A percentile compares a stretch with the other conserved stretches of the same genome.
phyloP scores from a whole-genome alignment of 2,888 invertebrate species.

The Drosophila meridionalis region DNA sequence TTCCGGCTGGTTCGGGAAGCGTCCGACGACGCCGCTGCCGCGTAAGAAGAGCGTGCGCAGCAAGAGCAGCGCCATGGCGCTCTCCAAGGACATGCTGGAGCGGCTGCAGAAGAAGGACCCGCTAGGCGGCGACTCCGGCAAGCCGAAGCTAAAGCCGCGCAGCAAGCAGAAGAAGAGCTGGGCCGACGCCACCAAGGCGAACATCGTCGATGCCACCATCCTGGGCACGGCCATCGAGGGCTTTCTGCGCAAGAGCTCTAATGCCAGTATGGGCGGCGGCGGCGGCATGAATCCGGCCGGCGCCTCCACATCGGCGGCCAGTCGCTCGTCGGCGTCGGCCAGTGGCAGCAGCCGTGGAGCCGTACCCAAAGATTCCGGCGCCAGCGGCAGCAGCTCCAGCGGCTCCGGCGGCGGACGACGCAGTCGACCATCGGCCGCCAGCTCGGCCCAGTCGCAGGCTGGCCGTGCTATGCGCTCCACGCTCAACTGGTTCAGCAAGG shows the following conservation, averaged over 20 bases:
- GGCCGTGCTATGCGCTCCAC: slow-evolving; percentile 82
- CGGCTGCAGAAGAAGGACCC: slow-evolving; percentile 86
- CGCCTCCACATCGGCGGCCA: slow-evolving; percentile 45
- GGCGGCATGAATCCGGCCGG: slow-evolving; percentile 41
- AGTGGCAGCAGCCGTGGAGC: slow-evolving; percentile 51
- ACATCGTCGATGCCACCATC: slow-evolving; percentile 92
- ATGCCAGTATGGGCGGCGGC: slow-evolving; percentile 79
- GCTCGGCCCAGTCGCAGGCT: slow-evolving; percentile 73
- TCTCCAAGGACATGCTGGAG: slow-evolving; percentile 88
- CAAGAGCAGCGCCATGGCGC: slow-evolving; percentile 85
- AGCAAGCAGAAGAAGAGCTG: slow-evolving; percentile 83
- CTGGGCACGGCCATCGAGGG: slow-evolving; percentile 94
- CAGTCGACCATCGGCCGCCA: slow-evolving; percentile 69
- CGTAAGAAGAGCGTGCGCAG: slow-evolving; percentile 87
- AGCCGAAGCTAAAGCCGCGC: slow-evolving; percentile 83
- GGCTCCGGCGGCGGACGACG: slow-evolving; percentile 63
- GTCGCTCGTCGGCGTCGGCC: slow-evolving; percentile 35
- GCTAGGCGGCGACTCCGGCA: slow-evolving; percentile 81
- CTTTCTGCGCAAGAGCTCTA: slow-evolving; percentile 88
- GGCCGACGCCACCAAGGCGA: slow-evolving; percentile 86
- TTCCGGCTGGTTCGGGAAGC: slow-evolving; percentile 91
- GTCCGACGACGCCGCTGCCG: slow-evolving; percentile 92
- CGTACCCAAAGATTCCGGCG: slow-evolving; percentile 57
- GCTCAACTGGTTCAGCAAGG: slow-evolving; percentile 88
- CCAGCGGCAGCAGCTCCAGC: slow-evolving; percentile 36